These are phyloP conservation scores for Enteromius thamalakanensis DNA, from an alignment of 2,797 vertebrate species.

Conservation along the genomic window DNA sequence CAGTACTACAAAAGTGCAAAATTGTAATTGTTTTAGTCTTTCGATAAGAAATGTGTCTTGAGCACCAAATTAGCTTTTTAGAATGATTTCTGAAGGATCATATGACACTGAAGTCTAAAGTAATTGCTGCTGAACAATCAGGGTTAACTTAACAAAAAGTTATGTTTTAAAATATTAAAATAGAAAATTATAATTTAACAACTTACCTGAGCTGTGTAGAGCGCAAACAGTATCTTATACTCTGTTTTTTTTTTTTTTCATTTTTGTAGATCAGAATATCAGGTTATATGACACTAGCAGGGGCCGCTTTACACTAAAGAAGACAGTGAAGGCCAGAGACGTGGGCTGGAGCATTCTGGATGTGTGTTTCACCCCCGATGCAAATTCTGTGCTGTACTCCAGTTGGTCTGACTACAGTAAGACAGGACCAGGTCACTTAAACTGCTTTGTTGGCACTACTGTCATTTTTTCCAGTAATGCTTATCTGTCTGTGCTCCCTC, in stretches of 20 bases:
- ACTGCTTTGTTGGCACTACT: slow-evolving; percentile 2
- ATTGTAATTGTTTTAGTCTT: neutral
- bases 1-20: too few species aligned
- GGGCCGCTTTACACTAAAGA: slow-evolving; percentile 81
- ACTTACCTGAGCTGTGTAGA: too few species aligned
- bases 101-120: neutral
- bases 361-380: slow-evolving; percentile 89
- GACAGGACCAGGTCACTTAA: slow-evolving; percentile 57
- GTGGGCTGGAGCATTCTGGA: slow-evolving; percentile 94
- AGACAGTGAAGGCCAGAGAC: slow-evolving; percentile 88
- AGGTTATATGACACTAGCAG: slow-evolving; percentile 86
- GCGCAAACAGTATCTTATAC: neutral
- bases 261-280: slow-evolving; percentile 85
- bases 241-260: neutral
- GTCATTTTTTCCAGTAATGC: neutral
- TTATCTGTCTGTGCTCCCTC: slow-evolving; percentile 21
- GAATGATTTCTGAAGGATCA: neutral
- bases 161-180: neutral
- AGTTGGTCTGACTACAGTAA: slow-evolving; percentile 98
- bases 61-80: neutral
- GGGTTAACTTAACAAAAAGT: neutral
- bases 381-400: slow-evolving; percentile 86
- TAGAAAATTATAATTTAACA: neutral
- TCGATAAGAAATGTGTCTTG: neutral
- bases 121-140: neutral